These are phyloP conservation scores for Pipra filicauda DNA, from an alignment of 2,113 vertebrate genomes.

Conservation along the genomic window DNA sequence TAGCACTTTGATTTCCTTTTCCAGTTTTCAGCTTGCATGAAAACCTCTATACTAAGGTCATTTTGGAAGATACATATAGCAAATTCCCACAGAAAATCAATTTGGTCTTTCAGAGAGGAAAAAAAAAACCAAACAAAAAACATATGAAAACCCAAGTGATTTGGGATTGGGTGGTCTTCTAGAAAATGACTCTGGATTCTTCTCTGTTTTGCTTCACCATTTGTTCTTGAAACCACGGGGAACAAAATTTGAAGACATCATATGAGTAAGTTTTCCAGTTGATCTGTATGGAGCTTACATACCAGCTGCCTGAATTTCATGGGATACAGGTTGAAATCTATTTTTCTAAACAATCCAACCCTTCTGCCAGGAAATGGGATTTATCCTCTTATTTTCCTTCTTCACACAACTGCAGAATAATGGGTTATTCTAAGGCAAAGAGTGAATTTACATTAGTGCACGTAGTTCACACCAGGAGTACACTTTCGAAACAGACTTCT, in stretches of 20 bases:
- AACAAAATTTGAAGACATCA: neutral
- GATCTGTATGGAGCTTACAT: neutral
- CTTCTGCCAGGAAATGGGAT: neutral
- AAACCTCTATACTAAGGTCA: neutral
- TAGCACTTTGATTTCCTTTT: neutral
- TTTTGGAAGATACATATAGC: neutral
- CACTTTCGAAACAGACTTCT: neutral
- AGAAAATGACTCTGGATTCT: neutral
- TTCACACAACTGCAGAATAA: neutral
- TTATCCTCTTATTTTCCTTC: neutral
- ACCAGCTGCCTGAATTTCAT: neutral
- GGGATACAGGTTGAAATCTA: neutral
- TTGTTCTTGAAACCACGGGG: neutral
- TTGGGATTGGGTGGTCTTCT: neutral
- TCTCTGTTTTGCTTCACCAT: neutral
- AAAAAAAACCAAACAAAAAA: neutral
- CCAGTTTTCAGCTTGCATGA: neutral
- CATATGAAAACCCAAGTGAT: neutral
- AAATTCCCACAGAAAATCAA: neutral
- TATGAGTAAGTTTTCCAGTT: neutral
- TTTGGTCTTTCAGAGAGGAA: neutral
- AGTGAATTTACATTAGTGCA: neutral
- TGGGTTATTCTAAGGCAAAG: neutral
- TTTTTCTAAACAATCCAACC: neutral
- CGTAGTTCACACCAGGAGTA: neutral